Base-by-base conservation (phyloP, 2,797 vertebrate species). In the Ibycter americanus region DNA sequence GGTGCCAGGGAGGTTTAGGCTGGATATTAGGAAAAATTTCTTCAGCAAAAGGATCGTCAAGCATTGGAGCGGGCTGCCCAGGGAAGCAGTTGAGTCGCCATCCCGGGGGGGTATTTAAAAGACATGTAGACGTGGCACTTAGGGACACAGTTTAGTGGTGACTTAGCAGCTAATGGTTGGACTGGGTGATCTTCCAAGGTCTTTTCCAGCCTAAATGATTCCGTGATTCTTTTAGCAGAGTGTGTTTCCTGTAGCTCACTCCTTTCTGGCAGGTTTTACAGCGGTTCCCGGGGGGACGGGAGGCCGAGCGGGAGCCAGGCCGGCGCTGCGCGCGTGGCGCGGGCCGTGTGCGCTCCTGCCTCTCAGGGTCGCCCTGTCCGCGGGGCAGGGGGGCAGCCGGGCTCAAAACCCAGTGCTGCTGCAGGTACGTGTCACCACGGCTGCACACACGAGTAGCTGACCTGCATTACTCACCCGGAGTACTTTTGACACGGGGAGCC, bases 331-430 rank as follows among this genome's bases (percentile, higher is more conserved):
- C 8, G 36, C 42, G 36, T 8, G 65, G 40, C 1, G 3, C 13
- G 44, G 65, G 7, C 34, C 47, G 19, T 26, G 12, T 17, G 38
- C 1, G 0, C 62, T 27, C 2, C 3, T 44, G 25, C 27, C 18
- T 7, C 36, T 67, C 11, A 38, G 31, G 36, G 44, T 44, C 21
- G 34, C 46, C 16, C 1, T 61, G 0, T 31, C 61, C 40, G 15
- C 40, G 4, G 5, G 1, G 3, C 27, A 20, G 5, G 20, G 3
- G 21, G 7, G 9, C 19, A 26, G n/a, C 22, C 81, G 15, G 10
- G 40, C 79, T 89, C 40, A 73, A 89, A 93, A 74, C 8, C 27
- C 87, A 47, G 25, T 47, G n/a, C 9, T 56, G 8, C 40, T 49
- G 73, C 18, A 55, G 59, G 27, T 3, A 44, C 73, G 31, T 9